Conservation (phyloP, 2,888 invertebrate species). For the Cataglyphis albicans region DNA sequence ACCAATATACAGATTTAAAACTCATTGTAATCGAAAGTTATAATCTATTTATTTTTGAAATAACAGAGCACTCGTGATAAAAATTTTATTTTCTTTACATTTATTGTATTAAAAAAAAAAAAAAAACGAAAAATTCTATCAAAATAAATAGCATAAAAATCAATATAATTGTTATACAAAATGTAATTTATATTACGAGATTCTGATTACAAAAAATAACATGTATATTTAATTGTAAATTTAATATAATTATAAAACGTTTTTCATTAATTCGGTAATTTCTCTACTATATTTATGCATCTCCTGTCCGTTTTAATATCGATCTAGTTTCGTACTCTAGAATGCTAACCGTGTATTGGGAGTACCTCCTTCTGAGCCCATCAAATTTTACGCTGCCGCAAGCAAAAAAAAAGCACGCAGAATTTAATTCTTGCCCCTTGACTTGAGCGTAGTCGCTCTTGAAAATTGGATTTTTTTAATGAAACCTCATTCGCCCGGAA, state of each 20-base stretch:
- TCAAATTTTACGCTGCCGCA: constrained; percentile 67
- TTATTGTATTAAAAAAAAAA: background rate
- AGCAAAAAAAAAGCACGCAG: constrained; percentile 68
- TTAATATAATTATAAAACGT: constrained; percentile 2
- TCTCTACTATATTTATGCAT: constrained; percentile 13
- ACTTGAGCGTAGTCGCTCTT: constrained; percentile 71
- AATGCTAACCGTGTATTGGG: constrained; percentile 29
- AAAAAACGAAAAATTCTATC: background rate
- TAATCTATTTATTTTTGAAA: background rate
- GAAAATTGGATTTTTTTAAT: constrained; percentile 76
- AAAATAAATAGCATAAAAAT: background rate
- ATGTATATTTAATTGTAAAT: constrained; percentile 6
- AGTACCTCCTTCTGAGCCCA: constrained; percentile 50
- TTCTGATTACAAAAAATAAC: background rate
- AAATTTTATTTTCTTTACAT: constrained; percentile 1
- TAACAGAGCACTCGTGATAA: background rate
- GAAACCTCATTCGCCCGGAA: constrained; percentile 74
- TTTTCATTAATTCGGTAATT: background rate
- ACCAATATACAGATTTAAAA: background rate
- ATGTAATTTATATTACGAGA: background rate
- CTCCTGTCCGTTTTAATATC: constrained; percentile 39
- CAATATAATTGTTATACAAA: background rate
- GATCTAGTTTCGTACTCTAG: constrained; percentile 46
- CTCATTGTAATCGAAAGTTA: background rate
- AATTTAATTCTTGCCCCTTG: constrained; percentile 72